phyloP scores from a whole-genome alignment of 1,140 invertebrate species.

The Drosophila bocki region DNA sequence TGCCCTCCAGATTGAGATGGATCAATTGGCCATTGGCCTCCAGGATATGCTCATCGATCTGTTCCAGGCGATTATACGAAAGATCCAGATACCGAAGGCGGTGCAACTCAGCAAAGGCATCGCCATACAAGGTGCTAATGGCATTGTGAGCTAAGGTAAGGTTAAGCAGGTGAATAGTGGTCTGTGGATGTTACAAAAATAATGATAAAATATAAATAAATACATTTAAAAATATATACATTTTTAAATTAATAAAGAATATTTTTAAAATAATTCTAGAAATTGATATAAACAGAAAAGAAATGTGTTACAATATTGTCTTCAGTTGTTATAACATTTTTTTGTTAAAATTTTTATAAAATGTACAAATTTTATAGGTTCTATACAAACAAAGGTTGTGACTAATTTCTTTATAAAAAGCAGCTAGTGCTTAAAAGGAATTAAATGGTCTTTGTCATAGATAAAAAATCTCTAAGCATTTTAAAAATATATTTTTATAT shows the following conservation, averaged over 20 bases:
- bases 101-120: constrained; percentile 65
- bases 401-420: not conserved
- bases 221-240: not conserved
- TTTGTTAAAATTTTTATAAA: too few species aligned
- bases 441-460: not conserved
- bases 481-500: not conserved
- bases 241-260: not conserved
- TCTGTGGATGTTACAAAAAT: constrained; percentile 23
- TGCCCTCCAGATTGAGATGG: constrained; percentile 72
- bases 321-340: too few species aligned
- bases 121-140: constrained; percentile 67
- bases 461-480: not conserved
- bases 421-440: too few species aligned
- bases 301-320: too few species aligned
- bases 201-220: not conserved
- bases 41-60: constrained; percentile 72
- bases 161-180: constrained; percentile 60
- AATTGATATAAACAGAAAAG: too few species aligned
- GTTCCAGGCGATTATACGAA: constrained; percentile 79
- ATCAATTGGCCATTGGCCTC: constrained; percentile 63
- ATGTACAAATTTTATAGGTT: not conserved
- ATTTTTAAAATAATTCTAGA: not conserved
- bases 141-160: constrained; percentile 74
- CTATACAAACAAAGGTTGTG: not conserved
- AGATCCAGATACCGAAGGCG: constrained; percentile 68